phyloP scores from a whole-genome alignment of 2,797 vertebrate species.

The Enteromius treurensis region DNA sequence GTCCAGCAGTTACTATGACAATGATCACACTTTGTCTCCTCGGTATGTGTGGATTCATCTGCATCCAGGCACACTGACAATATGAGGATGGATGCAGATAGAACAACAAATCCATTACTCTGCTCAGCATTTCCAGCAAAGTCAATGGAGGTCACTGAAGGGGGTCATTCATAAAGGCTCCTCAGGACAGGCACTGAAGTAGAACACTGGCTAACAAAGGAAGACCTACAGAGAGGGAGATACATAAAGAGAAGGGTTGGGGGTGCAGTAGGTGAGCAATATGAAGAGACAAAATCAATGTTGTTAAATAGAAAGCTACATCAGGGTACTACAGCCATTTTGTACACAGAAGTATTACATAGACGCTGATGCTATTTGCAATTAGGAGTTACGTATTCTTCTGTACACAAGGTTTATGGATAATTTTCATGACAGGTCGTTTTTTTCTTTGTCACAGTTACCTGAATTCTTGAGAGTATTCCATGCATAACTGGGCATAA shows the following conservation, averaged over 20 bases:
- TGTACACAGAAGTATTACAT: slow-evolving; percentile 16
- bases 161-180: slow-evolving; percentile 70
- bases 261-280: neutral
- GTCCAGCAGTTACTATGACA: slow-evolving; percentile 36
- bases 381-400: neutral
- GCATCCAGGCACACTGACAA: slow-evolving; percentile 42
- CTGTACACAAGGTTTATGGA: neutral
- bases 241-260: neutral
- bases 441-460: neutral
- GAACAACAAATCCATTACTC: slow-evolving; percentile 73
- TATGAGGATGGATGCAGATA: slow-evolving; percentile 57
- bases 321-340: slow-evolving; percentile 21
- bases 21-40: slow-evolving; percentile 27
- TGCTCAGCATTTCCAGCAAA: slow-evolving; percentile 64
- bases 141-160: slow-evolving; percentile 67
- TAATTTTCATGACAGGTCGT: neutral
- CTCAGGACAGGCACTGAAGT: slow-evolving; percentile 56
- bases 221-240: slow-evolving; percentile 54
- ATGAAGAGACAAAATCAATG: slow-evolving; percentile 45
- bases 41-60: slow-evolving; percentile 39
- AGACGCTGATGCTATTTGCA: neutral
- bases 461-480: neutral
- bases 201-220: slow-evolving; percentile 66
- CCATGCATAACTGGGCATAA: neutral
- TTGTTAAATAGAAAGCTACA: slow-evolving; percentile 32